A percentile compares a stretch with the other conserved stretches of the same genome.
Conservation (phyloP, 2,113 vertebrate genomes). For the Herpailurus yagouaroundi region DNA sequence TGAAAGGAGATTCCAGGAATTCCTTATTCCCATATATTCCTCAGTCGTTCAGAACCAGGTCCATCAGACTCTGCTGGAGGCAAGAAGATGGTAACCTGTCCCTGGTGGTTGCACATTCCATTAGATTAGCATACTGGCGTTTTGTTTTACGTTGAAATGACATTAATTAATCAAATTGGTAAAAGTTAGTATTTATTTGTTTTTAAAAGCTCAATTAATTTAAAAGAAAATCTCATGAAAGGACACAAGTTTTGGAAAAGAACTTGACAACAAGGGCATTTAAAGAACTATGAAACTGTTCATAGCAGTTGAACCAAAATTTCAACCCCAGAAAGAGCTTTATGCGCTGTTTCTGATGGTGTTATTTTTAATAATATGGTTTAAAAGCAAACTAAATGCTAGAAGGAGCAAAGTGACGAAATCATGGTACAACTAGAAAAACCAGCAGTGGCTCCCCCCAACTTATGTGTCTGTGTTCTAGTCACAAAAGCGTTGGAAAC, state of each 20-base stretch:
- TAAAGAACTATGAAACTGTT: conserved; percentile 48
- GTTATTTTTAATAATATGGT: neutral
- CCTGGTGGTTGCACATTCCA: neutral
- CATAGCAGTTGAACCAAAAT: neutral
- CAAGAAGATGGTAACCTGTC: neutral
- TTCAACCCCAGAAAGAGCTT: neutral
- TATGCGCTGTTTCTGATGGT: neutral
- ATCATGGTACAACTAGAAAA: neutral
- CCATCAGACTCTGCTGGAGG: neutral
- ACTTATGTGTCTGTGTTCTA: neutral
- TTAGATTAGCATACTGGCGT: neutral
- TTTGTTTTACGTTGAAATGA: neutral
- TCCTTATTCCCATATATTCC: neutral
- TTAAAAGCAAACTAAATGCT: neutral
- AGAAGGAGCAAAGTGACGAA: neutral
- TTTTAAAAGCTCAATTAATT: neutral
- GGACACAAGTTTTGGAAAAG: conserved; percentile 1
- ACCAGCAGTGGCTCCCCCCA: neutral
- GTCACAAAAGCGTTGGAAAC: neutral
- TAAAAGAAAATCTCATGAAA: conserved; percentile 40
- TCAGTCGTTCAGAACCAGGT: neutral
- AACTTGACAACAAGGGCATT: conserved; percentile 9
- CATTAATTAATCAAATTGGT: neutral
- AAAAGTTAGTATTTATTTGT: neutral
- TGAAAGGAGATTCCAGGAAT: neutral